Evolutionary conservation across 1,140 invertebrate genomes (phyloP).

Genomic region (Medauroidea extradentata): DNA sequence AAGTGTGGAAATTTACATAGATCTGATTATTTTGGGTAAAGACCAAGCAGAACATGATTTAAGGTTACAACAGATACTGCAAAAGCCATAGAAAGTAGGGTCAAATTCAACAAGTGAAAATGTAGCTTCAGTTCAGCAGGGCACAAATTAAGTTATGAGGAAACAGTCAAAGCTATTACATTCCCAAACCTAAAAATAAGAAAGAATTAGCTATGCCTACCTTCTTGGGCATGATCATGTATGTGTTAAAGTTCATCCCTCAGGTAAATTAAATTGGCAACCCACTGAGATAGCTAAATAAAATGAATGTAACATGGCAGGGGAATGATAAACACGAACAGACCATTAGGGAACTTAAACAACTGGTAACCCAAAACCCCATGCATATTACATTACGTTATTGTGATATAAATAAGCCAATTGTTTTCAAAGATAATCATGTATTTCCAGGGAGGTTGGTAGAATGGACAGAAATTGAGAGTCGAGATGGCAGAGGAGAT

Average conservation of each 20-base stretch:
- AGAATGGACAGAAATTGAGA: no score
- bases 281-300: constrained; percentile 20
- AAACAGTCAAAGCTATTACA: constrained; percentile 35
- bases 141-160: constrained; percentile 32
- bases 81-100: constrained; percentile 19
- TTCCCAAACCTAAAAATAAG: constrained; percentile 24
- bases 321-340: no score
- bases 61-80: constrained; percentile 20
- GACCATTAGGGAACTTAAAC: no score
- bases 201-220: constrained; percentile 10
- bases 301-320: no score
- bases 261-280: constrained; percentile 34
- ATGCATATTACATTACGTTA: no score
- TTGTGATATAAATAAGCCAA: no score
- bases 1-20: constrained; percentile 17
- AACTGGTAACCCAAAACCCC: no score
- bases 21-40: constrained; percentile 25
- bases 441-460: no score
- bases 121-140: constrained; percentile 25
- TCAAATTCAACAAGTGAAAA: constrained; percentile 32
- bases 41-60: constrained; percentile 13
- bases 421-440: no score
- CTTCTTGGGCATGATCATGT: constrained; percentile 16
- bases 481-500: no score
- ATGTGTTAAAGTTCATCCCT: constrained; percentile 16